Percentiles rank a stretch among this genome's conserved stretches.
These are phyloP conservation scores for Perca fluviatilis DNA, from an alignment of 2,113 vertebrate species.

Conservation along the genomic window DNA sequence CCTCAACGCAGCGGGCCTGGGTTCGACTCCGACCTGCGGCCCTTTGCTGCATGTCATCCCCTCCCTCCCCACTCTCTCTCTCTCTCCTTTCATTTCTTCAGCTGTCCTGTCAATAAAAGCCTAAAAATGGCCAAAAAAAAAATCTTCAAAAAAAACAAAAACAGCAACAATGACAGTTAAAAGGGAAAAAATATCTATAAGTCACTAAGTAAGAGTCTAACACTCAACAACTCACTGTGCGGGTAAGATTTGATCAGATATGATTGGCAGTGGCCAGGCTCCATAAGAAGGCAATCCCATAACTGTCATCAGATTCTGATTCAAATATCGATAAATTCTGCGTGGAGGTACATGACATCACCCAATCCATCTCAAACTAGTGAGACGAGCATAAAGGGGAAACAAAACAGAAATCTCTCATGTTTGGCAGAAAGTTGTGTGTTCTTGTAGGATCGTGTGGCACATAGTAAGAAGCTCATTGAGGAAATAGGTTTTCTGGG, in stretches of 20 bases:
- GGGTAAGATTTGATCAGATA: neutral
- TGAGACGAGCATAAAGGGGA: neutral
- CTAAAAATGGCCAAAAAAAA: too few species aligned
- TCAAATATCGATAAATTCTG: neutral
- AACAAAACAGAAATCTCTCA: neutral
- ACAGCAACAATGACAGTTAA: neutral
- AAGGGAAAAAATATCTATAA: too few species aligned
- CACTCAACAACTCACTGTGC: neutral
- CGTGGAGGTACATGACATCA: neutral
- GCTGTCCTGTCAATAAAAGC: too few species aligned
- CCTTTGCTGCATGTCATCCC: too few species aligned
- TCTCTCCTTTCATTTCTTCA: too few species aligned
- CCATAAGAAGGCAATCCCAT: neutral
- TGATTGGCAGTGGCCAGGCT: neutral
- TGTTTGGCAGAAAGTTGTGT: neutral
- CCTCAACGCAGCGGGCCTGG: too few species aligned
- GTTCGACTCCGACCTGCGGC: too few species aligned
- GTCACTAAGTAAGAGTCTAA: neutral
- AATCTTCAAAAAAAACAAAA: neutral
- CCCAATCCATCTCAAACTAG: neutral
- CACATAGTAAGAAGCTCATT: neutral
- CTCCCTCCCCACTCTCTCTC: too few species aligned
- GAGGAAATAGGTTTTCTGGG: neutral
- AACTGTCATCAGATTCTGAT: conserved; percentile 1
- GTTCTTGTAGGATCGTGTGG: neutral